Evolutionary conservation across 2,113 vertebrate species (phyloP).

Genomic region (Phasianus colchicus): DNA sequence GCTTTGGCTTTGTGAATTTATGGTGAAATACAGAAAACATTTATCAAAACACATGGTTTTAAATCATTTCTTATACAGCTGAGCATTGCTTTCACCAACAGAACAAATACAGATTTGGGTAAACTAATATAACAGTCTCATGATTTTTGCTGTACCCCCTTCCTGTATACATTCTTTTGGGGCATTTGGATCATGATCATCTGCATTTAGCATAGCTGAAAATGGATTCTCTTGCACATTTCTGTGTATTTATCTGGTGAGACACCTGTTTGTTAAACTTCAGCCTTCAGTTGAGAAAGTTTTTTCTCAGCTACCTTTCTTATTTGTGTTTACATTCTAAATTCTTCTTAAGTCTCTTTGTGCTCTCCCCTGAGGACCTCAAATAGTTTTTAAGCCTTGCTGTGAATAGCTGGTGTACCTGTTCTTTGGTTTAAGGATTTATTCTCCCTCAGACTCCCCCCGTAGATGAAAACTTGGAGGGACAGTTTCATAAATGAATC

Average conservation of each 20-base stretch:
- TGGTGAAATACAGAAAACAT: not conserved
- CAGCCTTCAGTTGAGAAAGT: not conserved
- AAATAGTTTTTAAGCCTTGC: not conserved
- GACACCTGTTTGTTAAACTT: not conserved
- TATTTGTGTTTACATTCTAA: not conserved
- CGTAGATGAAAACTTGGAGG: not conserved
- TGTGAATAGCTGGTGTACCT: not conserved
- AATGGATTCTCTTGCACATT: not conserved
- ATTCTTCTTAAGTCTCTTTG: not conserved
- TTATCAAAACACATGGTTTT: not conserved
- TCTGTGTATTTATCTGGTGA: not conserved
- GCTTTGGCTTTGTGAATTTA: not conserved
- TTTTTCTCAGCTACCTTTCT: not conserved
- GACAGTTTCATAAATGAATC: not conserved
- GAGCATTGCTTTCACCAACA: not conserved
- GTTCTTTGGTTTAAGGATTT: not conserved
- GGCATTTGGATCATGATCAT: not conserved
- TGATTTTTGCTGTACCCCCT: not conserved
- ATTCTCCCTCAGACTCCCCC: not conserved
- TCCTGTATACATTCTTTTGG: not conserved
- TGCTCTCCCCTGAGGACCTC: not conserved
- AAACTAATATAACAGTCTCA: not conserved
- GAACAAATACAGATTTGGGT: fast-evolving
- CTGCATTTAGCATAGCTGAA: not conserved
- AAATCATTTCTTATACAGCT: not conserved